Evolutionary conservation across 2,888 invertebrate genomes (phyloP).

Genomic region (Drosophila birchii): DNA sequence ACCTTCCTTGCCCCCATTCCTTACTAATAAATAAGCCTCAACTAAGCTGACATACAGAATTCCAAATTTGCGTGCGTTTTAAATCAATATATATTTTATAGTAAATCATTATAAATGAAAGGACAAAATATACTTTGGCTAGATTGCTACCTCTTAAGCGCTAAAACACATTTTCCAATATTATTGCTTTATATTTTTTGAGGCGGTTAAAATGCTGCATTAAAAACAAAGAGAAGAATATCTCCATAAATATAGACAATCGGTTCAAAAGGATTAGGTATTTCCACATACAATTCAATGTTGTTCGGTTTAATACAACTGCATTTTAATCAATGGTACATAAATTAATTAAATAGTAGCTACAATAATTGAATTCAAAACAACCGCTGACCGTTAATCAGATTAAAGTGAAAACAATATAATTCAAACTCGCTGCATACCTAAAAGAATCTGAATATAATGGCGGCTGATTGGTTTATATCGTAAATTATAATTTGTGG

Average conservation of each 20-base stretch:
- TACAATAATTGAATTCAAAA: slow-evolving; percentile 11
- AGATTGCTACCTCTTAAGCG: not conserved
- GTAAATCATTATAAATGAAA: not conserved
- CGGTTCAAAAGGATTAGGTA: not conserved
- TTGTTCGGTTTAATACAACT: slow-evolving; percentile 12
- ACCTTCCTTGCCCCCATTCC: slow-evolving; percentile 61
- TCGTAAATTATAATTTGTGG: slow-evolving; percentile 63
- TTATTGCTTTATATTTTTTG: slow-evolving; percentile 2
- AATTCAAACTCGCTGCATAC: slow-evolving; percentile 39
- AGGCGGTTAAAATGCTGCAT: not conserved
- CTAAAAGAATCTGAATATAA: slow-evolving; percentile 64
- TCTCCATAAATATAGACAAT: not conserved
- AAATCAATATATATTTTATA: slow-evolving; percentile 4
- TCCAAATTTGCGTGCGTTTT: slow-evolving; percentile 1
- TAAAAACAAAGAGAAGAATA: not conserved
- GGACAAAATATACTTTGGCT: not conserved
- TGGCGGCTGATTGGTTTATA: slow-evolving; percentile 54
- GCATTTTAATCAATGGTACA: slow-evolving; percentile 16
- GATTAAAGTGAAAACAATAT: slow-evolving; percentile 15
- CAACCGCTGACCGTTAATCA: slow-evolving; percentile 4
- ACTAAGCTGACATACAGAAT: slow-evolving; percentile 4
- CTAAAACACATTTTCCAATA: not conserved
- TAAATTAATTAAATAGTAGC: slow-evolving; percentile 12
- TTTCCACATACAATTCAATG: not conserved
- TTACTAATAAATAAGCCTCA: slow-evolving; percentile 29